Percentiles rank a stretch among this genome's conserved stretches.
phyloP scores from a whole-genome alignment of 2,888 invertebrate genomes.

The Troglohyphantes excavatus region DNA sequence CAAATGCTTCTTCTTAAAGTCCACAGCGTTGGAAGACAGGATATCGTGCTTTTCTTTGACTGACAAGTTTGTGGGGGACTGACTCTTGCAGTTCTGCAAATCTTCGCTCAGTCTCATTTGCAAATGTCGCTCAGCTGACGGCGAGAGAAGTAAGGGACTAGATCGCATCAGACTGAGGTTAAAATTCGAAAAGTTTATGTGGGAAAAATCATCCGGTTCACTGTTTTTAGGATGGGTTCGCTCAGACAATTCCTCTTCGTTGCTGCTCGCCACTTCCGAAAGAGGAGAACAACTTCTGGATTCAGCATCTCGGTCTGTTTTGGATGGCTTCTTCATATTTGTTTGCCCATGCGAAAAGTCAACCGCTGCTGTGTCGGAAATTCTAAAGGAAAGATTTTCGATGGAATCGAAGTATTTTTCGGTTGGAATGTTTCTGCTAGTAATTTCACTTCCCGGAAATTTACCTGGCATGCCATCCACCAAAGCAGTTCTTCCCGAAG shows the following conservation, averaged over 20 bases:
- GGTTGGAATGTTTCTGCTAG: background rate
- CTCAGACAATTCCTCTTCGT: slow-evolving; percentile 61
- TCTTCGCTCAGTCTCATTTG: slow-evolving; percentile 8
- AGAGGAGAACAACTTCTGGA: slow-evolving; percentile 71
- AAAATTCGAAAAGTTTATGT: slow-evolving; percentile 58
- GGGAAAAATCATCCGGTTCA: slow-evolving; percentile 23
- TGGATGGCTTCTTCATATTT: background rate
- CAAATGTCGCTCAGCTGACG: slow-evolving; percentile 21
- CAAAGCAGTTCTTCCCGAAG: background rate
- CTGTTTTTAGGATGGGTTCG: background rate
- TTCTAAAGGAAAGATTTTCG: slow-evolving; percentile 56
- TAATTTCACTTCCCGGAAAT: background rate
- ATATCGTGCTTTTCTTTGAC: slow-evolving; percentile 59
- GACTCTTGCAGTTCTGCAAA: slow-evolving; percentile 44
- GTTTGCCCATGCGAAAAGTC: background rate
- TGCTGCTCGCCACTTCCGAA: slow-evolving; percentile 62
- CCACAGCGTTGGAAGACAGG: slow-evolving; percentile 66
- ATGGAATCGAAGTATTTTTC: slow-evolving; percentile 17
- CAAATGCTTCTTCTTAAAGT: slow-evolving; percentile 73
- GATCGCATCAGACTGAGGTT: slow-evolving; percentile 64
- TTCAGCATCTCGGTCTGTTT: slow-evolving; percentile 28
- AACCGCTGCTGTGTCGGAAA: background rate
- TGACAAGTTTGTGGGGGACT: slow-evolving; percentile 67
- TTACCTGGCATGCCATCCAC: background rate
- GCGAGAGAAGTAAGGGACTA: slow-evolving; percentile 68